A percentile compares a stretch with the other conserved stretches of the same genome.
phyloP scores from a whole-genome alignment of 2,113 vertebrate genomes.

The Melanotaenia duboulayi region DNA sequence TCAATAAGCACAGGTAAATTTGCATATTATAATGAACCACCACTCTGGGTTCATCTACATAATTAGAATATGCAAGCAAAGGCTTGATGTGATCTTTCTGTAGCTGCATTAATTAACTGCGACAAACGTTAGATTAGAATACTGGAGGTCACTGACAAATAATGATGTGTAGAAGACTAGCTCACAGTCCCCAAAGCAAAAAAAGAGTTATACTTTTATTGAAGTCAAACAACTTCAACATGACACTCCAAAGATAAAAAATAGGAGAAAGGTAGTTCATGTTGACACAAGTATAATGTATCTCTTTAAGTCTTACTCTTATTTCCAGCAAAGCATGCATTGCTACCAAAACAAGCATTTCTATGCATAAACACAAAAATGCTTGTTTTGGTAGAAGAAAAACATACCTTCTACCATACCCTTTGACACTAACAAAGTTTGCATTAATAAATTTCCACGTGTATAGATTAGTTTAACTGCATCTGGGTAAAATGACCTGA shows the following conservation, averaged over 20 bases:
- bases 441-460: no score
- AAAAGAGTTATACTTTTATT: conserved; percentile 21
- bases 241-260: conserved; percentile 3
- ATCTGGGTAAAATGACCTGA: no score
- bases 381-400: no score
- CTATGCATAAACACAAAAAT: no score
- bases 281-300: not conserved
- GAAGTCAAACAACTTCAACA: conserved; percentile 35
- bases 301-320: no score
- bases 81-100: conserved; percentile 49
- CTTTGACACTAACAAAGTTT: no score
- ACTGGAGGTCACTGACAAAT: conserved; percentile 26
- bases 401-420: no score
- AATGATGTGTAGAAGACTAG: conserved; percentile 26
- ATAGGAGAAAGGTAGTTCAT: not conserved
- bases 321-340: no score
- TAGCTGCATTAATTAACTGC: conserved; percentile 33
- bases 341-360: no score
- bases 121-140: conserved; percentile 56
- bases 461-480: no score
- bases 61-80: conserved; percentile 57
- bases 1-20: conserved; percentile 44
- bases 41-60: conserved; percentile 48
- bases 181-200: not conserved
- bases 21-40: conserved; percentile 49